Percentiles rank a stretch among this genome's conserved stretches.
phyloP scores from a whole-genome alignment of 2,113 vertebrate species.

The Chaetorhynchus papuensis region DNA sequence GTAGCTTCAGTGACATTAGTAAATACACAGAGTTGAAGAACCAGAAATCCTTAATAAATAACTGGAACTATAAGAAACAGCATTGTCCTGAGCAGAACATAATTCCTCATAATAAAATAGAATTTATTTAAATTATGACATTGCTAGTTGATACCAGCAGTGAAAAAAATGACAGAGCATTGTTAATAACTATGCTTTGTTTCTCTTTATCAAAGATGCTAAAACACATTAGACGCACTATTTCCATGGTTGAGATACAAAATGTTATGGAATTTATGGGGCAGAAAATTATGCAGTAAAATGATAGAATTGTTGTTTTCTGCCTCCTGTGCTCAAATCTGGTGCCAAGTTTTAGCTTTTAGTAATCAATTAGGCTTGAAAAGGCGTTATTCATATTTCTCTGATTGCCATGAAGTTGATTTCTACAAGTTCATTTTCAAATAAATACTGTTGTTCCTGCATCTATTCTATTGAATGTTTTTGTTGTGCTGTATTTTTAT shows the following conservation, averaged over 20 bases:
- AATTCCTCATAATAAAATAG: neutral
- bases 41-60: neutral
- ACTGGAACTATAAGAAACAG: neutral
- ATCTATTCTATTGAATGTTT: neutral
- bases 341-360: neutral
- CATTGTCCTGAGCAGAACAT: neutral
- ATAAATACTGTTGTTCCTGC: neutral
- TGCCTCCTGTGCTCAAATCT: neutral
- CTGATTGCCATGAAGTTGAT: neutral
- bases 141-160: neutral
- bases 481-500: neutral
- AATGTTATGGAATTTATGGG: neutral
- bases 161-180: neutral
- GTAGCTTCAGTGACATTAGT: neutral
- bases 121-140: neutral
- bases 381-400: neutral
- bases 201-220: neutral
- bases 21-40: neutral
- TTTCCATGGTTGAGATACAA: neutral
- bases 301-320: neutral
- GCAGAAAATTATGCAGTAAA: constrained; percentile 5
- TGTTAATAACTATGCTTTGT: neutral
- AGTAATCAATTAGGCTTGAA: neutral
- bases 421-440: neutral
- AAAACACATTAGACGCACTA: neutral